Conservation (phyloP, 2,888 invertebrate genomes). For the Fissipunctia ypsillon region DNA sequence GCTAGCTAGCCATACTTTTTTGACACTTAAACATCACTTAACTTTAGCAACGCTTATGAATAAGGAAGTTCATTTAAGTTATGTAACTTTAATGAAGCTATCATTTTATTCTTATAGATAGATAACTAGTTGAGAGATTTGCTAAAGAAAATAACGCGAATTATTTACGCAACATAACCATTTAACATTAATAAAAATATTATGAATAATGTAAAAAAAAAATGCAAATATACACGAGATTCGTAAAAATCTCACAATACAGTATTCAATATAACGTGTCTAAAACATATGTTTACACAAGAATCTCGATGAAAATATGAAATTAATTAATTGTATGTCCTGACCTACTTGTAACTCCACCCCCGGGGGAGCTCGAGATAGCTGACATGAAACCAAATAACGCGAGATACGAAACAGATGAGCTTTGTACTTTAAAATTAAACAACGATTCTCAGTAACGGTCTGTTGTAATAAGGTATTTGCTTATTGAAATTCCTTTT, state of each 20-base stretch:
- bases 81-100: background rate
- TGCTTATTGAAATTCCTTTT: slow-evolving; percentile 35
- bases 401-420: slow-evolving; percentile 38
- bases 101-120: background rate
- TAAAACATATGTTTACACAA: slow-evolving; percentile 34
- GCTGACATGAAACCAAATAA: slow-evolving; percentile 53
- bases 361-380: slow-evolving; percentile 33
- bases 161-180: too few relatives aligned
- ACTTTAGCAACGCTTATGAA: too few relatives aligned
- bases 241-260: background rate
- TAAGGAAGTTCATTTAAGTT: too few relatives aligned
- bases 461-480: slow-evolving; percentile 18
- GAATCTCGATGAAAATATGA: slow-evolving; percentile 43
- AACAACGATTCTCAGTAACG: slow-evolving; percentile 30
- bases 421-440: slow-evolving; percentile 55
- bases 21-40: too few relatives aligned
- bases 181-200: too few relatives aligned
- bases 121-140: background rate
- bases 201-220: background rate
- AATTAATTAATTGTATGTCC: slow-evolving; percentile 52
- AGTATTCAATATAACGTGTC: slow-evolving; percentile 12
- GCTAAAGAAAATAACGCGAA: background rate
- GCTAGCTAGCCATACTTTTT: too few relatives aligned
- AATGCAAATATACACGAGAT: background rate
- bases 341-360: slow-evolving; percentile 51